phyloP scores from a whole-genome alignment of 2,888 invertebrate species.

The Dasysyrphus albostriatus region DNA sequence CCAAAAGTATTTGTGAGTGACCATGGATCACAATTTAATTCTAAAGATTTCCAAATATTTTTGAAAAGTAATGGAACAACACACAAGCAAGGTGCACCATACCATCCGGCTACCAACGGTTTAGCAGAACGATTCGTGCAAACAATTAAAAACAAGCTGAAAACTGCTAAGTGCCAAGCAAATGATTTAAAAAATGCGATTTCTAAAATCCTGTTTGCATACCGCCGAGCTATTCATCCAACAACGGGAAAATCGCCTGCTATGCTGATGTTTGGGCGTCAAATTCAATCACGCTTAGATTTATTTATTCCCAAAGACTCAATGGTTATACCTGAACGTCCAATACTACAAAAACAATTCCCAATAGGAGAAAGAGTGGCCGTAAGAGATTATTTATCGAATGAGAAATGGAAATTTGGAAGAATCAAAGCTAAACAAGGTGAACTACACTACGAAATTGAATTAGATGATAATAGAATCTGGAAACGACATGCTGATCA shows the following conservation, averaged over 20 bases:
- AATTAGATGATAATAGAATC: slow-evolving; percentile 50
- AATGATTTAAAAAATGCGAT: not conserved
- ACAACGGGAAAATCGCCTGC: slow-evolving; percentile 65
- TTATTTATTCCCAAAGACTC: slow-evolving; percentile 54
- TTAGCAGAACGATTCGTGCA: slow-evolving; percentile 47
- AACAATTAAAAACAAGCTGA: slow-evolving; percentile 61
- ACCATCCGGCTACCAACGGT: slow-evolving; percentile 68
- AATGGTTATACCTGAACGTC: slow-evolving; percentile 1
- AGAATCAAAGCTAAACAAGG: slow-evolving; percentile 15
- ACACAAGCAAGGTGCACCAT: slow-evolving; percentile 57
- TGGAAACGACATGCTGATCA: slow-evolving; percentile 35
- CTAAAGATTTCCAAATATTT: slow-evolving; percentile 61
- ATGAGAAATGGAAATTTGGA: slow-evolving; percentile 64
- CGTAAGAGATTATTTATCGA: slow-evolving; percentile 62
- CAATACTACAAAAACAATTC: slow-evolving; percentile 1
- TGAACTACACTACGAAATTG: slow-evolving; percentile 52
- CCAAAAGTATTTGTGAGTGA: slow-evolving; percentile 59
- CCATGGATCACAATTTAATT: slow-evolving; percentile 66
- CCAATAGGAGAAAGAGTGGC: slow-evolving; percentile 45
- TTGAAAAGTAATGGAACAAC: slow-evolving; percentile 43
- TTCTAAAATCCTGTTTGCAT: slow-evolving; percentile 54
- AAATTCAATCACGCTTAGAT: slow-evolving; percentile 61
- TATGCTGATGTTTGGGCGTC: slow-evolving; percentile 63
- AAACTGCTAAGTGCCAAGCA: slow-evolving; percentile 34
- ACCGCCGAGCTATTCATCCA: slow-evolving; percentile 59